These are phyloP conservation scores for Grapholita molesta DNA, from an alignment of 1,140 invertebrate species.

Conservation along the genomic window DNA sequence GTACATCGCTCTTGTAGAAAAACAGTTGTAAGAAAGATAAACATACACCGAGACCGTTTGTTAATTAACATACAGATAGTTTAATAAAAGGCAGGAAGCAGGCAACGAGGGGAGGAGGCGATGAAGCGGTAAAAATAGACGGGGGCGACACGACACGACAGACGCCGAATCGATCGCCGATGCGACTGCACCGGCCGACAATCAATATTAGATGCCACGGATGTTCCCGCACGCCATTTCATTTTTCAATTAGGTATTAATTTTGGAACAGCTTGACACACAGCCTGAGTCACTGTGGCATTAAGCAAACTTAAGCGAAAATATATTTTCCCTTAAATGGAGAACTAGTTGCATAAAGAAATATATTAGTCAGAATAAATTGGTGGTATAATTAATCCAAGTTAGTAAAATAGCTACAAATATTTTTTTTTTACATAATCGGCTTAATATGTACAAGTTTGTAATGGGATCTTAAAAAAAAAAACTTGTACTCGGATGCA, in stretches of 20 bases:
- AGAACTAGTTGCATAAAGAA: neutral
- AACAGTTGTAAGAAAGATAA: conserved; percentile 65
- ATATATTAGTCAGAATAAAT: too few relatives aligned
- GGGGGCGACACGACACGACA: conserved; percentile 55
- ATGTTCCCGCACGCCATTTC: conserved; percentile 4
- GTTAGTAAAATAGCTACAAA: too few relatives aligned
- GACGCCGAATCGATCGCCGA: conserved; percentile 64
- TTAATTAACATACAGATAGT: conserved; percentile 78
- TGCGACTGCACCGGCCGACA: conserved; percentile 54
- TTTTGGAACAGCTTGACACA: neutral
- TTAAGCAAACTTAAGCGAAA: neutral
- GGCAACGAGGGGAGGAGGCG: conserved; percentile 69
- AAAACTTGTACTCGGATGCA: neutral
- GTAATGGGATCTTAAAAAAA: neutral
- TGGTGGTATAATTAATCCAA: too few relatives aligned
- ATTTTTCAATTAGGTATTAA: neutral
- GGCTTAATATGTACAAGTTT: neutral
- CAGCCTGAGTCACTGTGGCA: neutral
- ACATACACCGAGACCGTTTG: conserved; percentile 65
- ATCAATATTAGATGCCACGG: conserved; percentile 61
- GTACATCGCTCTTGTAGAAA: conserved; percentile 47
- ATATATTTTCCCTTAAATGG: neutral
- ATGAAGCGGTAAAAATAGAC: conserved; percentile 77
- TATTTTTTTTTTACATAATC: too few relatives aligned
- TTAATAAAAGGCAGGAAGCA: conserved; percentile 76